These are phyloP conservation scores for Sander vitreus DNA, from an alignment of 2,113 vertebrate species.

Conservation along the genomic window DNA sequence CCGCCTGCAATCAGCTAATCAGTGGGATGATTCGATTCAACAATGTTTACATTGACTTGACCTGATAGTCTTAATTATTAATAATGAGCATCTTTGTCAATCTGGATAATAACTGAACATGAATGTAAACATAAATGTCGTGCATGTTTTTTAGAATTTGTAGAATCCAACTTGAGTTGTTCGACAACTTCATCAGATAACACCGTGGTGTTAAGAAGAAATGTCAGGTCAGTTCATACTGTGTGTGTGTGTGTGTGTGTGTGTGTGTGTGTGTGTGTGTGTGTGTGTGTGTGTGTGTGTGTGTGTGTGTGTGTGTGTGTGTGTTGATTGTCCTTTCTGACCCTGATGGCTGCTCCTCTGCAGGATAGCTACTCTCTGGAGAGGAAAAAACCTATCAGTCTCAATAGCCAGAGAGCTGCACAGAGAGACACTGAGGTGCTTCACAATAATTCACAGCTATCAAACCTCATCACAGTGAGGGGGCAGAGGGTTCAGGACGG, in stretches of 20 bases:
- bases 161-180: neutral
- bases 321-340: conserved; percentile 51
- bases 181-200: conserved; percentile 19
- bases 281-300: conserved; percentile 3
- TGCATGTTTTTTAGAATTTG: too few species aligned
- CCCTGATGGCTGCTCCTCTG: conserved; percentile 45
- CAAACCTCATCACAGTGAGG: conserved; percentile 39
- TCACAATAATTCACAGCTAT: conserved; percentile 73
- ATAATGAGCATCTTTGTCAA: neutral
- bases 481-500: conserved; percentile 47
- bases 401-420: conserved; percentile 28
- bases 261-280: neutral
- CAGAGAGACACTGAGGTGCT: conserved; percentile 52
- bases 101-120: neutral
- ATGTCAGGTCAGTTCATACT: conserved; percentile 1
- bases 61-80: neutral
- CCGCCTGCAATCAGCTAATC: conserved; percentile 4
- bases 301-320: conserved; percentile 10
- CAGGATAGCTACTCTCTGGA: conserved; percentile 40
- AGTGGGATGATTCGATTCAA: neutral
- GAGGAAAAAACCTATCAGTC: conserved; percentile 61
- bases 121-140: neutral
- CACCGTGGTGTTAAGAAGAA: conserved; percentile 4
- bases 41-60: conserved; percentile 2
- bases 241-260: conserved; percentile 12